phyloP scores from a whole-genome alignment of 2,113 vertebrate genomes.

The Marcusenius ussheri region DNA sequence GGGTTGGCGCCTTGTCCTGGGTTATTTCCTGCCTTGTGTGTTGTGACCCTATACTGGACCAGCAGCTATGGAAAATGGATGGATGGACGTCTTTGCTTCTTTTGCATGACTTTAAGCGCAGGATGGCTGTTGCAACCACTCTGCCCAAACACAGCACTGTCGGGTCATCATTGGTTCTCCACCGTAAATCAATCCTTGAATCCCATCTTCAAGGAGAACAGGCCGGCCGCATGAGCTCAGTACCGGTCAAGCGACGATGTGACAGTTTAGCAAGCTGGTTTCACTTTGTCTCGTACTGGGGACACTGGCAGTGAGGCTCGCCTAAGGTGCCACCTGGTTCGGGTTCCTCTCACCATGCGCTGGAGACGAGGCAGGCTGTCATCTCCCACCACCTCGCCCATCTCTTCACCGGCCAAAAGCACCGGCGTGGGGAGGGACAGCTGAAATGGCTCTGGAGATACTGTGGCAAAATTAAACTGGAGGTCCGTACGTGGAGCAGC shows the following conservation, averaged over 20 bases:
- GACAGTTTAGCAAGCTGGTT: not conserved
- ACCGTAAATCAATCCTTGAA: not conserved
- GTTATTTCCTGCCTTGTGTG: not conserved
- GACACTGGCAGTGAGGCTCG: not conserved
- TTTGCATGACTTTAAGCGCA: not conserved
- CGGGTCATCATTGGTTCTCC: not conserved
- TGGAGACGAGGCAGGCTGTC: not conserved
- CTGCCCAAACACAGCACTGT: not conserved
- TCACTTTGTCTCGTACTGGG: not conserved
- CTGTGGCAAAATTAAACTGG: not conserved
- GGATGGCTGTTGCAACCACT: not conserved
- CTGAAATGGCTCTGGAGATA: not conserved
- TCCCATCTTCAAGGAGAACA: not conserved
- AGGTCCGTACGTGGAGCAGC: not conserved
- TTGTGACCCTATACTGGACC: not conserved
- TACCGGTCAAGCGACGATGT: not conserved
- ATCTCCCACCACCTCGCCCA: not conserved
- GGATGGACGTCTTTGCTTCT: not conserved
- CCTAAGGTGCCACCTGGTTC: not conserved
- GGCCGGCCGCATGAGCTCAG: not conserved
- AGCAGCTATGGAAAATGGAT: not conserved
- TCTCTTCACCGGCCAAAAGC: not conserved
- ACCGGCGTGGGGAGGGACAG: not conserved
- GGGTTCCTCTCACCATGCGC: not conserved
- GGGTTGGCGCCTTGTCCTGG: not conserved